These are phyloP conservation scores for Anhinga anhinga DNA, from an alignment of 2,113 vertebrate species.

Conservation along the genomic window DNA sequence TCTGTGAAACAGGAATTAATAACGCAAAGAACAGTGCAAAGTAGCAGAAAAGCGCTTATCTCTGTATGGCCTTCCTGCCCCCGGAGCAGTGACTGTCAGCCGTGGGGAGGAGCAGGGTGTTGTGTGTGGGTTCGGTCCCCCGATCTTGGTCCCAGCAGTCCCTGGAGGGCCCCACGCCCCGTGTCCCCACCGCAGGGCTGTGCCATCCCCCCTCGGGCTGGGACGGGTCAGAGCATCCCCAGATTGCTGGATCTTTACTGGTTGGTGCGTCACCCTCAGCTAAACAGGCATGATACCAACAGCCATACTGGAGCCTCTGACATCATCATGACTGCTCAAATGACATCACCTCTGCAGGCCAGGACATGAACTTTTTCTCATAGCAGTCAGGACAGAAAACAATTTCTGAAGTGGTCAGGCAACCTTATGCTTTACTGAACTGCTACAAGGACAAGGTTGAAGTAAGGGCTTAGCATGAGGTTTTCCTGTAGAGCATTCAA, in stretches of 20 bases:
- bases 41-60: too few relatives aligned
- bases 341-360: rapidly evolving
- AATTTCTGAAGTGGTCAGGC: not conserved
- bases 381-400: not conserved
- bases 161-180: not conserved
- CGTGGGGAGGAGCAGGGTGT: not conserved
- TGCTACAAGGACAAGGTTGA: not conserved
- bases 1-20: not conserved
- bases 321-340: too few relatives aligned
- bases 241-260: rapidly evolving
- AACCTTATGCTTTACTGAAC: not conserved
- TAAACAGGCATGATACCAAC: rapidly evolving
- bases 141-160: not conserved
- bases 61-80: not conserved
- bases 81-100: not conserved
- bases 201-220: not conserved
- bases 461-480: too few relatives aligned
- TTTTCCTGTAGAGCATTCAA: not conserved
- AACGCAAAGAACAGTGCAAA: not conserved
- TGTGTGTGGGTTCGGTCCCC: too few relatives aligned
- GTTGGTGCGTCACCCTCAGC: not conserved
- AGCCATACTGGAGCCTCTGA: not conserved
- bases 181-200: not conserved
- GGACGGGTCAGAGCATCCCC: not conserved
- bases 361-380: rapidly evolving